Evolutionary conservation across 2,113 vertebrate genomes (phyloP).

Genomic region (Melanerpes formicivorus): DNA sequence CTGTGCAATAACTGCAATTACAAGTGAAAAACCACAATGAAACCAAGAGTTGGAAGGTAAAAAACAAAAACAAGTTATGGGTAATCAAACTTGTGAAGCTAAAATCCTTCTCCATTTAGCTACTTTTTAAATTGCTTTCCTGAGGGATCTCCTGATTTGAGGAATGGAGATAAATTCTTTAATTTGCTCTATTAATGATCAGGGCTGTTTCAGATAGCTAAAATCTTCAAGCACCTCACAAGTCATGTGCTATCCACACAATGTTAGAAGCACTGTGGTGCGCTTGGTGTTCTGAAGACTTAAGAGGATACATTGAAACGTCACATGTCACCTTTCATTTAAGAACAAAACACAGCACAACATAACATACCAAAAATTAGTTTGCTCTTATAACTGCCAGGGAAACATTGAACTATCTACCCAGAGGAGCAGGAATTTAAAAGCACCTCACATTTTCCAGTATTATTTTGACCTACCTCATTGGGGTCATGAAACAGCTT

Average conservation of each 20-base stretch:
- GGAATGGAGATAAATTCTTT: background rate
- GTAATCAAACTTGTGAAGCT: background rate
- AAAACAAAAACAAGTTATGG: background rate
- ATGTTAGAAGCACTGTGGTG: background rate
- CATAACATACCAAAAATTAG: background rate
- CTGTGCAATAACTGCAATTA: slow-evolving; percentile 87
- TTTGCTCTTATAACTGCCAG: background rate
- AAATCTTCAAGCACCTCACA: background rate
- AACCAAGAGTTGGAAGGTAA: background rate
- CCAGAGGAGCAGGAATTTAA: background rate
- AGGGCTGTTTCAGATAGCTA: background rate
- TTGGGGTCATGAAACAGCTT: background rate
- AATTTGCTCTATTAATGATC: background rate
- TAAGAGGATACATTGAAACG: background rate
- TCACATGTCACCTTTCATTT: background rate
- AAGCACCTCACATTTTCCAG: background rate
- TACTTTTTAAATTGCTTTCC: background rate
- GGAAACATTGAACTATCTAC: background rate
- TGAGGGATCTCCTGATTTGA: background rate
- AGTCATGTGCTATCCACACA: background rate
- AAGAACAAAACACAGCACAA: background rate
- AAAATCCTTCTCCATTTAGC: background rate
- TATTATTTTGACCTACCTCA: background rate
- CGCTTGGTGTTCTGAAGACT: background rate
- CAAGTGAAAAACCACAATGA: slow-evolving; percentile 19